Base-by-base conservation (phyloP, 2,113 vertebrate species). In the Anoura caudifer region DNA sequence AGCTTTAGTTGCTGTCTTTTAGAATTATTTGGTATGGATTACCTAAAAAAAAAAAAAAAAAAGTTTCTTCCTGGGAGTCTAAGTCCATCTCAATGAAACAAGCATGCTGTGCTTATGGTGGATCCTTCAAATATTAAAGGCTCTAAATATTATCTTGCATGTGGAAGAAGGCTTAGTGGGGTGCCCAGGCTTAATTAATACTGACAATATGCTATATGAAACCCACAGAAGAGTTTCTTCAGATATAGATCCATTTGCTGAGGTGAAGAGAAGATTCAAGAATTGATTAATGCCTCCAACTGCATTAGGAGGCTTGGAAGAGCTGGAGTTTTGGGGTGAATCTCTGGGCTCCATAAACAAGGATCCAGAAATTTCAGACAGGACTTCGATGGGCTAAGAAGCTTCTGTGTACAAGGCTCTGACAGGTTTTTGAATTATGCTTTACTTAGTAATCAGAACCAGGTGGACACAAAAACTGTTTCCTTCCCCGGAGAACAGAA, bases 111-210 rank as follows among this genome's bases (percentile, higher is more conserved):
- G 61, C 16, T 87, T 86, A 73, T 26, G 13, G 41, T 87, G 75
- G 70, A 26, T 73, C 41, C 47, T 97, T 97, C 90, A 96, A 85
- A 87, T 47, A 52, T 90, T 88, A 76, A 93, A 67, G 24, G 97
- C 92, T 45, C 61, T 91, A 87, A 90, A 88, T 86, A 86, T 88
- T 87, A 95, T 22, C 92, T 83, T 95, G 93, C 76, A 89, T 76
- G 12, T 91, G 31, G 80, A 82, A 93, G 92, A 97, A 97, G 97
- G 67, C 70, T 96, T 87, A 97, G 89, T 87, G 38, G 59, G 91
- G 41, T 97, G n/a, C 76, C 93, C 69, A 97, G 75, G 52, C 56
- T 61, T 97, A 96, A 97, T 97, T 96, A 96, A 96, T 77, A 96
- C 95, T 97, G 97, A 96, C 87, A 96, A 96, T 97, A 94, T 36